Evolutionary conservation across 2,888 invertebrate genomes (phyloP).

Genomic region (Resseliella maxima): DNA sequence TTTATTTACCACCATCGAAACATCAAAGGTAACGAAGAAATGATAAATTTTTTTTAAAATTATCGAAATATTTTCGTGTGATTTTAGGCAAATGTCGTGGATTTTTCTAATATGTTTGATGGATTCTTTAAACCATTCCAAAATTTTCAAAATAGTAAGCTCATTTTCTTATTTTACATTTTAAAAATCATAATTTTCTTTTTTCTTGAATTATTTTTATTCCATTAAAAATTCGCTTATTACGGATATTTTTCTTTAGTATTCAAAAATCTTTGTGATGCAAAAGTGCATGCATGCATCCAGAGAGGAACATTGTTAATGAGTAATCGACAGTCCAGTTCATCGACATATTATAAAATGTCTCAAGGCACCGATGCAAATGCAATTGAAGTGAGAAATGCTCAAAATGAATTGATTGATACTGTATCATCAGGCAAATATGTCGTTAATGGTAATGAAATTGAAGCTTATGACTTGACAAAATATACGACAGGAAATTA

Average conservation of each 20-base stretch:
- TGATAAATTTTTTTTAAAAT: too few relatives aligned
- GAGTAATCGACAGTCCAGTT: background rate
- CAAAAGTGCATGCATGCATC: background rate
- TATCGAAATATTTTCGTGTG: too few relatives aligned
- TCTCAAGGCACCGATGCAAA: background rate
- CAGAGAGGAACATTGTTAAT: background rate
- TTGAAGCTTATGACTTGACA: background rate
- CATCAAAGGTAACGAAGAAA: background rate
- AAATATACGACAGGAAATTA: background rate
- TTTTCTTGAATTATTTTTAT: too few relatives aligned
- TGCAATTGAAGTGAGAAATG: background rate
- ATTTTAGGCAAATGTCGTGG: background rate
- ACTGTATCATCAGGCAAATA: too few relatives aligned
- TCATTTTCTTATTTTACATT: too few relatives aligned
- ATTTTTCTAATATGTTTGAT: background rate
- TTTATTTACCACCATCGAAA: background rate
- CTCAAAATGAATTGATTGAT: too few relatives aligned
- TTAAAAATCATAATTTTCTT: too few relatives aligned
- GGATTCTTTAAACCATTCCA: background rate
- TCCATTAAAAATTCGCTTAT: too few relatives aligned
- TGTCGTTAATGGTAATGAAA: too few relatives aligned
- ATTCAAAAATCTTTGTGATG: background rate
- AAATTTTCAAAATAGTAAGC: background rate
- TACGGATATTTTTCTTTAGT: background rate
- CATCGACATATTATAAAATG: background rate